A percentile compares a stretch with the other conserved stretches of the same genome.
These are phyloP conservation scores for Amphiprion clarkii DNA, from an alignment of 2,797 vertebrate genomes.

Conservation along the genomic window DNA sequence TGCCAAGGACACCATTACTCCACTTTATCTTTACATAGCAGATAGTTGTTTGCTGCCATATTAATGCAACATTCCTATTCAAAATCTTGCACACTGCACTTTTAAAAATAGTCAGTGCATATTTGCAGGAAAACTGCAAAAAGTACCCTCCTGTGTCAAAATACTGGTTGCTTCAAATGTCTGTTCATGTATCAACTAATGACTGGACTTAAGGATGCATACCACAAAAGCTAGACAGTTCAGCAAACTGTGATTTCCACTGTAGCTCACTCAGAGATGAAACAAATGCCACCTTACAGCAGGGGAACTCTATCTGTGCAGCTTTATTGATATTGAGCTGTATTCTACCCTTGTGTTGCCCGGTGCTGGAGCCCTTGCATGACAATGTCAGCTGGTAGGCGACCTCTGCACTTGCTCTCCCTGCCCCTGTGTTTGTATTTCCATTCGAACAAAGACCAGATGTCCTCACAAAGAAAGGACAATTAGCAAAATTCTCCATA, in stretches of 20 bases:
- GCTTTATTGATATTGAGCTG: constrained; percentile 61
- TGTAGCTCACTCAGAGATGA: constrained; percentile 20
- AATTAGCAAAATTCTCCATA: not conserved
- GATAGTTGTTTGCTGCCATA: no score
- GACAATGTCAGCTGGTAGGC: constrained; percentile 52
- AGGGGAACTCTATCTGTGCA: constrained; percentile 36
- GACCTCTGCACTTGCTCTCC: constrained; percentile 26
- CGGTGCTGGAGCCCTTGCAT: constrained; percentile 37
- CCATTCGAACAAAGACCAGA: constrained; percentile 41
- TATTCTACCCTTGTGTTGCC: constrained; percentile 16
- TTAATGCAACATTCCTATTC: no score
- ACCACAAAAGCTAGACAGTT: no score
- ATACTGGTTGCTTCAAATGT: not conserved
- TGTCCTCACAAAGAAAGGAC: constrained; percentile 31
- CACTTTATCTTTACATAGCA: no score
- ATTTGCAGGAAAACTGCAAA: no score
- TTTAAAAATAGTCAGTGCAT: no score
- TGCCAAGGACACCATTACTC: no score
- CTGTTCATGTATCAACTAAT: not conserved
- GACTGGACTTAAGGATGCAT: no score
- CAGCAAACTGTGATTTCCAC: not conserved
- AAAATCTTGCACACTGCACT: no score
- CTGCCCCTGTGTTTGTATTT: constrained; percentile 38
- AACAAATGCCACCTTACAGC: constrained; percentile 35
- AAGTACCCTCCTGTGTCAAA: not conserved